Evolutionary conservation across 2,797 vertebrate genomes (phyloP), one percentile per base, ranked within the genome.

Genomic region (Australoheros facetus): DNA sequence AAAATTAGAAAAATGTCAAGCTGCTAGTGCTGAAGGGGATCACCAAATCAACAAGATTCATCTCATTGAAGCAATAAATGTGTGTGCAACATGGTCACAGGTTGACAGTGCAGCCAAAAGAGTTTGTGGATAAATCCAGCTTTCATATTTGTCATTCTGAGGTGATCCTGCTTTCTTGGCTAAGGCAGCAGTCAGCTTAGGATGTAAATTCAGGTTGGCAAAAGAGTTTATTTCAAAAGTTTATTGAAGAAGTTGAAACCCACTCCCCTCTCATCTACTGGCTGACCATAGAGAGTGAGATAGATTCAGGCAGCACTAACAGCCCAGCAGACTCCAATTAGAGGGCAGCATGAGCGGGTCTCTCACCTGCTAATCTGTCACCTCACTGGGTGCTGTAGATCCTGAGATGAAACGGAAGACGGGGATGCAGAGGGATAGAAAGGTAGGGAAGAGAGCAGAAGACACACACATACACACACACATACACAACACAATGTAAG

Each of bases 301-400:
- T n/a, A 60, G 45, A 85, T 70, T 74, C 71, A 73, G 70, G 39
- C 39, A 71, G 70, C 9, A 59, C 57, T 57, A 76, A 79, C 69
- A 75, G 76, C 87, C 80, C 86, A 78, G 85, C 73, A 23, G 83
- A 85, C 73, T 86, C 85, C 86, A 88, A 83, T 88, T 88, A 90
- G 77, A 76, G 37, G 70, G 75, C 79, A 86, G 60, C 73, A 54
- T 78, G 84, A 88, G 83, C 5, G 3, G 81, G 82, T 58, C 56
- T 73, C 64, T 70, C 71, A 62, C 66, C 77, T 32, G 10, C 77
- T 86, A 82, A 87, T 90, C 83, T 88, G 80, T 82, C 83, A 81
- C 71, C 80, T 87, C 79, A 3, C 64, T 17, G 59, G 80, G 60
- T 72, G 75, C 53, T 71, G 56, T 19, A 39, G 82, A 80, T 75